These are phyloP conservation scores for Eurystomus gularis DNA, from an alignment of 2,113 vertebrate genomes.

Conservation along the genomic window DNA sequence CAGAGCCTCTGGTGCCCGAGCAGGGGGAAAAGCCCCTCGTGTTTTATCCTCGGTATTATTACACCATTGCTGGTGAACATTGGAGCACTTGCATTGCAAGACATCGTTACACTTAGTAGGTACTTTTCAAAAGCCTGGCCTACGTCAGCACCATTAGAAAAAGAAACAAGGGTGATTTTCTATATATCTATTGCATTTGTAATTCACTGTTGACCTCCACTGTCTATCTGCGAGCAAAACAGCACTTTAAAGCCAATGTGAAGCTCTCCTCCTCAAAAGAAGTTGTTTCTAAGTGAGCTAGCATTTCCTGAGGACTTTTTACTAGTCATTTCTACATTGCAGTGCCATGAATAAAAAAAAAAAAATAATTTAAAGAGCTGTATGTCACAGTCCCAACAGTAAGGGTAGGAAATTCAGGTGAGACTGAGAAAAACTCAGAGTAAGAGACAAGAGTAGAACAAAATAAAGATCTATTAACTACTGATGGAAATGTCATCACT, in stretches of 20 bases:
- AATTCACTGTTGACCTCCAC: background rate
- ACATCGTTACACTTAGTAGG: background rate
- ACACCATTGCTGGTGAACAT: background rate
- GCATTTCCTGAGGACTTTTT: background rate
- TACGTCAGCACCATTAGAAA: background rate
- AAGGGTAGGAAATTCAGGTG: background rate
- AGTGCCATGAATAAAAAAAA: background rate
- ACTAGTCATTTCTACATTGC: background rate
- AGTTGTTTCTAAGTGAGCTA: background rate
- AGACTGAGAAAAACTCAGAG: background rate
- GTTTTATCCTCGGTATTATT: background rate
- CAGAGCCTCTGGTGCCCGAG: background rate
- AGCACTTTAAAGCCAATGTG: background rate
- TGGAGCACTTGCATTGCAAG: background rate
- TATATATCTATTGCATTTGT: background rate
- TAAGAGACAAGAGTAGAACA: background rate
- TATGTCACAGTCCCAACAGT: background rate
- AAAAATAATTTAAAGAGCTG: background rate
- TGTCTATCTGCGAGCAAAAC: background rate
- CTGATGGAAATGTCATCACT: background rate
- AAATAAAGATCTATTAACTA: background rate
- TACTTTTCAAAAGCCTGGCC: background rate
- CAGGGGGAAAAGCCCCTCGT: background rate
- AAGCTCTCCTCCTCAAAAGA: background rate
- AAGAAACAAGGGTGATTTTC: background rate